These are phyloP conservation scores for Rhizomys pruinosus DNA, from an alignment of 2,113 vertebrate species.

Conservation along the genomic window DNA sequence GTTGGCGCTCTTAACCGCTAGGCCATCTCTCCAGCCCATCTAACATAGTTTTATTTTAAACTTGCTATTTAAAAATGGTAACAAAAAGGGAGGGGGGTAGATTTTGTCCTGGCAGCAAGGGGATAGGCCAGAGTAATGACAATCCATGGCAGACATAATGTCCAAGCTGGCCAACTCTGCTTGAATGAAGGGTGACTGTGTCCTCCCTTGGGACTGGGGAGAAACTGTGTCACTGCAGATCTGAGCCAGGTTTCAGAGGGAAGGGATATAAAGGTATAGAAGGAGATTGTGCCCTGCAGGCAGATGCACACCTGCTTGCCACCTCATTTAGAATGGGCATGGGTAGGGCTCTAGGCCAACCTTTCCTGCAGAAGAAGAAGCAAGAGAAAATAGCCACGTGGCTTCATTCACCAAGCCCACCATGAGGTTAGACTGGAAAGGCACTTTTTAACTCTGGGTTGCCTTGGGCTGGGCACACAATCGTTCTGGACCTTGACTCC, in stretches of 20 bases:
- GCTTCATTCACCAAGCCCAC: neutral
- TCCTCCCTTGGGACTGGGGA: neutral
- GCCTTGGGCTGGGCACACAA: neutral
- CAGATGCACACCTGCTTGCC: neutral
- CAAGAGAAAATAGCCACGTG: neutral
- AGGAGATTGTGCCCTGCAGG: neutral
- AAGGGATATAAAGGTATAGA: neutral
- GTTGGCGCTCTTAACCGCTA: no score
- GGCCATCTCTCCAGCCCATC: no score
- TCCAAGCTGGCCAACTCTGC: neutral
- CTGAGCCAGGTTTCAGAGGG: neutral
- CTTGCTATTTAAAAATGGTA: neutral
- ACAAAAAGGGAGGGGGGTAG: neutral
- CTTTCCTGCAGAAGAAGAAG: neutral
- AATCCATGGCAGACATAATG: neutral
- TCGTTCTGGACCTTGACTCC: neutral
- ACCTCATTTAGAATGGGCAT: neutral
- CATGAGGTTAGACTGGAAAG: neutral
- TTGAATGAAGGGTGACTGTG: neutral
- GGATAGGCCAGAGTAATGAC: neutral
- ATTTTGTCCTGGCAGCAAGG: neutral
- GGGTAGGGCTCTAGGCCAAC: neutral
- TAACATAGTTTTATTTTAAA: neutral
- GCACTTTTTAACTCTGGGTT: neutral
- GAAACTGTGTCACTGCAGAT: neutral